phyloP scores from a whole-genome alignment of 2,888 invertebrate species.

The Thecophora atra region DNA sequence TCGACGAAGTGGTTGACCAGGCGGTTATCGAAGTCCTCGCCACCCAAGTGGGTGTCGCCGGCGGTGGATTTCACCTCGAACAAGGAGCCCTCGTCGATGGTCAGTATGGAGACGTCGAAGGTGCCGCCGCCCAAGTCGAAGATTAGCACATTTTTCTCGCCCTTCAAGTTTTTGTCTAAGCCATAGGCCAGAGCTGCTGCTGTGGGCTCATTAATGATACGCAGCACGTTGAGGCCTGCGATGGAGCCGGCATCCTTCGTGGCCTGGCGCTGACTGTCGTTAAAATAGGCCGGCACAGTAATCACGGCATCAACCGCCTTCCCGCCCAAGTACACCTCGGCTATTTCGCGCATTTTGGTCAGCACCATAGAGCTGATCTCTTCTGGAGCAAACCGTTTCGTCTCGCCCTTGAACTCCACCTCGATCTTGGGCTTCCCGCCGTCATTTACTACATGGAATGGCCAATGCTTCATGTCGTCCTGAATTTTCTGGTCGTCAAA shows the following conservation, averaged over 20 bases:
- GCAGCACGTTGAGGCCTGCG: constrained; percentile 85
- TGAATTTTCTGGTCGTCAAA: constrained; percentile 82
- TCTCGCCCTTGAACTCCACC: constrained; percentile 78
- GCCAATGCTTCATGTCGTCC: constrained; percentile 86
- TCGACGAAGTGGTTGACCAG: constrained; percentile 81
- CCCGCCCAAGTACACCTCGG: constrained; percentile 80
- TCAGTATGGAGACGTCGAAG: constrained; percentile 90
- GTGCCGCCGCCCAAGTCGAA: constrained; percentile 88
- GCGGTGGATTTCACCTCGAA: constrained; percentile 85
- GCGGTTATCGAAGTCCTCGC: constrained; percentile 83
- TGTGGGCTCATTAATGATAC: constrained; percentile 92
- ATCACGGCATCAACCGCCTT: constrained; percentile 80
- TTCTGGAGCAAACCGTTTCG: constrained; percentile 81
- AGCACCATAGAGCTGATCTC: constrained; percentile 88
- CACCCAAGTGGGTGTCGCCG: constrained; percentile 83
- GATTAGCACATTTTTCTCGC: constrained; percentile 79
- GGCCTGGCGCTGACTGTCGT: constrained; percentile 83
- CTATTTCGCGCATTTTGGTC: constrained; percentile 84
- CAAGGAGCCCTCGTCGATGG: constrained; percentile 85
- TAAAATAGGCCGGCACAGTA: constrained; percentile 86
- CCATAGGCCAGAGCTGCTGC: constrained; percentile 89
- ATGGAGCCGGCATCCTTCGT: constrained; percentile 90
- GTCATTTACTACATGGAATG: constrained; percentile 75
- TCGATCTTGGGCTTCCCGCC: constrained; percentile 78
- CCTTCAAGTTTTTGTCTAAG: constrained; percentile 77